Percentiles rank a stretch among this genome's conserved stretches.
These are phyloP conservation scores for Liopterus haemorrhoidalis DNA, from an alignment of 2,888 invertebrate species.

Conservation along the genomic window DNA sequence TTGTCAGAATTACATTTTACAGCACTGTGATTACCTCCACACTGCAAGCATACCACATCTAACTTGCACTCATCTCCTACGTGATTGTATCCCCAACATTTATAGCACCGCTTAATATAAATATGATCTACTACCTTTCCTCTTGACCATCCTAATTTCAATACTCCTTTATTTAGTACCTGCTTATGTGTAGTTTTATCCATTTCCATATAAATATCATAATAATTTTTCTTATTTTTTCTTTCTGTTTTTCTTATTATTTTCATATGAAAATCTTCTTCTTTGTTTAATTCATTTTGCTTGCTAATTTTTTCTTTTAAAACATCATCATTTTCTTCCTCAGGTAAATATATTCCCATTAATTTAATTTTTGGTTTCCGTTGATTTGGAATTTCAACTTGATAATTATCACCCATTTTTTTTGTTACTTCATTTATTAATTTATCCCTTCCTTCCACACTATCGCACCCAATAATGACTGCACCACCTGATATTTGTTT, in stretches of 20 bases:
- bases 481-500: constrained; percentile 2
- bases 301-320: background rate
- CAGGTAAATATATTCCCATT: background rate
- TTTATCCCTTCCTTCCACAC: background rate
- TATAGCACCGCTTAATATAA: background rate
- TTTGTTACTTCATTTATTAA: background rate
- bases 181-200: constrained; percentile 1
- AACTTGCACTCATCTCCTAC: background rate
- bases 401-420: background rate
- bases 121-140: background rate
- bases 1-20: background rate
- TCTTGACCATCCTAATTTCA: background rate
- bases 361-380: background rate
- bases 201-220: background rate
- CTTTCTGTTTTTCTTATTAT: constrained; percentile 2
- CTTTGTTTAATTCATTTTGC: background rate
- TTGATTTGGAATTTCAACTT: background rate
- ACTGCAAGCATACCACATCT: background rate
- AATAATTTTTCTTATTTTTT: background rate
- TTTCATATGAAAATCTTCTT: constrained; percentile 4
- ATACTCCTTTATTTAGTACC: background rate
- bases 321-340: background rate
- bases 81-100: constrained; percentile 1
- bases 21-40: background rate
- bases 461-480: constrained; percentile 2